phyloP scores from a whole-genome alignment of 1,140 invertebrate species.

The Drosophila fuyamai region DNA sequence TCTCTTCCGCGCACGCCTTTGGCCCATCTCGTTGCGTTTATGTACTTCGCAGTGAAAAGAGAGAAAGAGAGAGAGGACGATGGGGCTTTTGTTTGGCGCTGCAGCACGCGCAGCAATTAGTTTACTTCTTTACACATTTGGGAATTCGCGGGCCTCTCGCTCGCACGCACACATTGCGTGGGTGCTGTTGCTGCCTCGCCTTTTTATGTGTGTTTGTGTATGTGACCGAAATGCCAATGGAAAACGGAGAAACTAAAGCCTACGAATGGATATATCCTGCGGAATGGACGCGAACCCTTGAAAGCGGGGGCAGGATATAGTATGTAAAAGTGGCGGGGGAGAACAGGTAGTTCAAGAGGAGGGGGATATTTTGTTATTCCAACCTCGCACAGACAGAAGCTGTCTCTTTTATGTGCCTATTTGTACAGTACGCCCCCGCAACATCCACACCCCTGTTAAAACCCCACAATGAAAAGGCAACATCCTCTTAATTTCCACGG shows the following conservation, averaged over 20 bases:
- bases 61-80: conserved; percentile 1
- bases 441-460: neutral
- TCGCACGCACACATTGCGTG: conserved; percentile 28
- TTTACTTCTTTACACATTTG: conserved; percentile 81
- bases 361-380: conserved; percentile 66
- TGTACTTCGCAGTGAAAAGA: conserved; percentile 43
- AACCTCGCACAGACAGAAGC: conserved; percentile 57
- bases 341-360: conserved; percentile 24
- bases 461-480: conserved; percentile 1
- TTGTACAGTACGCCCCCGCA: conserved; percentile 6
- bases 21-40: conserved; percentile 42
- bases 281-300: conserved; percentile 35
- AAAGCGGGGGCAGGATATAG: conserved; percentile 14
- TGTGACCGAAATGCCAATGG: conserved; percentile 82
- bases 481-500: conserved; percentile 58
- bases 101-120: conserved; percentile 83
- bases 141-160: conserved; percentile 47
- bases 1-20: conserved; percentile 19
- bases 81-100: conserved; percentile 66
- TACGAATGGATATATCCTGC: conserved; percentile 40
- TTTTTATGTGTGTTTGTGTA: conserved; percentile 84
- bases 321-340: conserved; percentile 1
- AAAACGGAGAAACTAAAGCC: conserved; percentile 64
- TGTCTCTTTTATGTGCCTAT: conserved; percentile 47
- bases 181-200: conserved; percentile 40